Evolutionary conservation across 2,797 vertebrate species (phyloP), one percentile per base, ranked within the genome.

Genomic region (Scolopax rusticola): DNA sequence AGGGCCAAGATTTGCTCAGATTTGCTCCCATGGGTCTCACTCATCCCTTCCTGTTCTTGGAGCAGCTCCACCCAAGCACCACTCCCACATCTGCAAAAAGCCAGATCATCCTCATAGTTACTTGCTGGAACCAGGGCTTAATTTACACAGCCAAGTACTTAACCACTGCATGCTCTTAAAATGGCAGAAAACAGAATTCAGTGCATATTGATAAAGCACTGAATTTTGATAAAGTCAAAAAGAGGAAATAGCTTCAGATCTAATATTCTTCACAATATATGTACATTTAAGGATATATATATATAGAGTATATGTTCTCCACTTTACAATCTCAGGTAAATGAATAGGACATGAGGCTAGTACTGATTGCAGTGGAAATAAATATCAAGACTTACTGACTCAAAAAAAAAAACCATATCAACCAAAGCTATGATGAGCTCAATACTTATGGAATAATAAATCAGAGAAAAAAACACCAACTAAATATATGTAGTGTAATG

Each of bases 31-130:
- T 1, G 54, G 47, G 57, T 53, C 33, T 94, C 91, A 81, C 41
- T 54, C 69, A 73, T 71, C 68, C 54, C 69, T 95, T 92, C 84
- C 92, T 92, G 84, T 63, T 89, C 67, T 53, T 74, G 30, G 20
- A 92, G 40, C 90, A 75, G 27, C 84, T 85, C 91, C 94, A 96
- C 96, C 94, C 86, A 94, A 88, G 84, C 64, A 90, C 84, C 11
- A 2, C 88, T 83, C 93, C 90, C 83, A 92, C 68, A 85, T 82
- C 81, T 96, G 94, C 68, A 60, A 54, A 90, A 92, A 68, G 38
- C 33, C 50, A 77, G 41, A 82, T 61, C 28, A 30, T 87, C 40
- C 13, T 64, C 61, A 69, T 2, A 61, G 45, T 33, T 21, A 85
- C 33, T 4, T 79, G 41, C 54, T 95, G 80, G 81, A 87, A 78